These are phyloP conservation scores for Xenops minutus DNA, from an alignment of 2,797 vertebrate genomes.

Conservation along the genomic window DNA sequence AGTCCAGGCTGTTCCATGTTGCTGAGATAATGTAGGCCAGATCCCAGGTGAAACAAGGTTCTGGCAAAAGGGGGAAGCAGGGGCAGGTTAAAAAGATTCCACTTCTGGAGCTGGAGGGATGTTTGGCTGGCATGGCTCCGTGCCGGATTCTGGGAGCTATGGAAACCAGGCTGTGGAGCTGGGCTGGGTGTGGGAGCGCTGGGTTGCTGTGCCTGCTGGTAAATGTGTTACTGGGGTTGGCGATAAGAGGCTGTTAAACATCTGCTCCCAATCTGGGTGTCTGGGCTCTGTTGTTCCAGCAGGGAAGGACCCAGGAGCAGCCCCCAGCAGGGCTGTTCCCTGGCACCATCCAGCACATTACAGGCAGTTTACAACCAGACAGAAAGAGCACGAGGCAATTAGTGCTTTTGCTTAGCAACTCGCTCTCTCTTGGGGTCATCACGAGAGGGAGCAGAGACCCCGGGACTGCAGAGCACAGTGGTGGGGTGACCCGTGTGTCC, in stretches of 20 bases:
- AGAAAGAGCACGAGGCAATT: neutral
- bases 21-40: neutral
- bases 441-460: neutral
- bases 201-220: neutral
- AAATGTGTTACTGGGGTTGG: neutral
- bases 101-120: neutral
- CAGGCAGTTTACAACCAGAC: neutral
- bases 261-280: neutral
- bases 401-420: neutral
- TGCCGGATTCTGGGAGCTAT: neutral
- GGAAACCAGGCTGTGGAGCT: neutral
- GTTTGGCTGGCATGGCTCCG: neutral
- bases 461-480: accelerated
- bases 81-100: neutral
- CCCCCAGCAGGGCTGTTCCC: neutral
- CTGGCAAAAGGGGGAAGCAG: neutral
- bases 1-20: accelerated
- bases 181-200: neutral
- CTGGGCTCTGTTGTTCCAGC: neutral
- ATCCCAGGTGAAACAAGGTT: neutral
- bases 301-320: neutral
- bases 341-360: neutral
- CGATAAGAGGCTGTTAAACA: neutral
- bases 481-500: accelerated
- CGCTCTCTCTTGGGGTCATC: accelerated